Base-by-base conservation (phyloP, 2,113 vertebrate species). In the Nothobranchius furzeri region DNA sequence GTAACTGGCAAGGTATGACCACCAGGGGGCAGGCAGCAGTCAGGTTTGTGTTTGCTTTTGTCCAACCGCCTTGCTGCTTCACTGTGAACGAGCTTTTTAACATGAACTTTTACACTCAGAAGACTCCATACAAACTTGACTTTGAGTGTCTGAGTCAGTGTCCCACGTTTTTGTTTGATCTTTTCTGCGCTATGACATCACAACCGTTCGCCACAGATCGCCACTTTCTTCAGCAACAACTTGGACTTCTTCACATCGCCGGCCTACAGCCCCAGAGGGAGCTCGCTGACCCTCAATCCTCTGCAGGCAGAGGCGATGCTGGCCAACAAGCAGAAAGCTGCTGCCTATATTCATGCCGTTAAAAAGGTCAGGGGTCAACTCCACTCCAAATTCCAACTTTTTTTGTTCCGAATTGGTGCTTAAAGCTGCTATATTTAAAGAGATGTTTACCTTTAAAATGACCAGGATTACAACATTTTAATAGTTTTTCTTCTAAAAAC, bases 171-270 rank as follows among this genome's bases (percentile, higher is more conserved):
- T 40, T 40, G 37, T 40, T 40, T 40, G 37, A 47, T 52, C 70
- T 63, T 20, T 24, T 7, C 30, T 65, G 68, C 11, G 17, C 30
- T 5, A 4, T 54, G 11, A 49, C 14, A n/a, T 70, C 46, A 4
- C 36, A 24, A 11, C 36, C 8, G 47, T 68, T 79, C 60, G 59
- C 20, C 91, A 17, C 92, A 99, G 98, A 93, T 99, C 48, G 93
- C 96, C 25, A 96, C 96, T 0, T 99, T 98, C 91, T 99, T 98
- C 80, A 95, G 92, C 89, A 98, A 96, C 93, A 98, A 98, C 62
- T 85, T 96, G 87, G 95, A 98, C 79, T 95, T 94, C 82, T 98
- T 99, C 82, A 92, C 92, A 12, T 68, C 91, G 14, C 92, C 96
- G 43, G 96, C 94, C 85, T 99, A 95, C 10, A 93, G 95, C 63